Conservation (phyloP, 2,113 vertebrate genomes). For the Bos taurus region DNA sequence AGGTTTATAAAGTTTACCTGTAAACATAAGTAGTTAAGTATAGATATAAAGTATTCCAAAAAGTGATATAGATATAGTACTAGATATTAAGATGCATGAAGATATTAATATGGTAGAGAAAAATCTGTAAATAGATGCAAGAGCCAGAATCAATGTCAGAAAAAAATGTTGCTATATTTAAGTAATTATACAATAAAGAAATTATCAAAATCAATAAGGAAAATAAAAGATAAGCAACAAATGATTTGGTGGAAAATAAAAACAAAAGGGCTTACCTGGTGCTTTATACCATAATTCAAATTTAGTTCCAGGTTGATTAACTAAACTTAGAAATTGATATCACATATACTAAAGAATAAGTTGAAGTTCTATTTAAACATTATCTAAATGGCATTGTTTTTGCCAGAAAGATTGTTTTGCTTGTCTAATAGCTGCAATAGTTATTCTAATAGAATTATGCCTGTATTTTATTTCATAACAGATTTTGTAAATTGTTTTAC, state of each 20-base stretch:
- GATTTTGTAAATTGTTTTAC: not conserved
- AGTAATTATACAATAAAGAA: not conserved
- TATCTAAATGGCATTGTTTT: not conserved
- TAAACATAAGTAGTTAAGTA: not conserved
- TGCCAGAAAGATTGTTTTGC: not conserved
- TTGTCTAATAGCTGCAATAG: not conserved
- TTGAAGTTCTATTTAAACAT: not conserved
- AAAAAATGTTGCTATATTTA: not conserved
- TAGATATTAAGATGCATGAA: not conserved
- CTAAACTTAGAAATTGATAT: not conserved
- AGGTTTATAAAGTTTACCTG: not conserved
- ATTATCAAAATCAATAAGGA: not conserved
- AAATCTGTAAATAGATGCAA: not conserved
- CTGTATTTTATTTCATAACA: slow-evolving; percentile 19
- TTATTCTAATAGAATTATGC: not conserved
- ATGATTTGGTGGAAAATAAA: not conserved
- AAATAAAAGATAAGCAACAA: not conserved
- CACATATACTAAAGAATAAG: not conserved
- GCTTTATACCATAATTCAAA: not conserved
- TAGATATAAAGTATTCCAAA: not conserved
- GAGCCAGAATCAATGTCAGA: not conserved
- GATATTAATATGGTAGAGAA: not conserved
- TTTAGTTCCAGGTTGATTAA: not conserved
- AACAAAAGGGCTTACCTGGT: not conserved
- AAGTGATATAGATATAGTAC: not conserved